Evolutionary conservation across 2,797 vertebrate genomes (phyloP).

Genomic region (Corythornis leucogaster): DNA sequence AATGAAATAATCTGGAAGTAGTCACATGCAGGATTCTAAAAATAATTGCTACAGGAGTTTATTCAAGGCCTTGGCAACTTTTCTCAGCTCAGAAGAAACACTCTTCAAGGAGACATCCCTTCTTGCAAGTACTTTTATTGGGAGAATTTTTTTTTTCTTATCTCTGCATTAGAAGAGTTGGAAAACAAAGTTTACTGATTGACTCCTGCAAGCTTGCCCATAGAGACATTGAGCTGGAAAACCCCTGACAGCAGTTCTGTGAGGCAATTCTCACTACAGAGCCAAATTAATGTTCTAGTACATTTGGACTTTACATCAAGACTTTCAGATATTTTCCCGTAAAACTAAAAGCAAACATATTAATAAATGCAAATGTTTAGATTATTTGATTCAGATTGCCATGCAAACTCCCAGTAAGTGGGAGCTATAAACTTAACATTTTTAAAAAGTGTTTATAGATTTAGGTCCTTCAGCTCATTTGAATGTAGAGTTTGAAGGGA

Average conservation of each 20-base stretch:
- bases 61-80: neutral
- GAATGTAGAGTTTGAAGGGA: neutral
- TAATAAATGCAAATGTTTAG: neutral
- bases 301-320: neutral
- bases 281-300: neutral
- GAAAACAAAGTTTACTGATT: neutral
- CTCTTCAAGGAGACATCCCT: neutral
- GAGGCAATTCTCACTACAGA: neutral
- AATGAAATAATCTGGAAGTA: neutral
- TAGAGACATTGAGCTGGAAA: neutral
- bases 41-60: neutral
- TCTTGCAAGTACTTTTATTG: neutral
- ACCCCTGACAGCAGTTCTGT: neutral
- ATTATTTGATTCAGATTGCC: neutral
- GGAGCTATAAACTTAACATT: neutral
- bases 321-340: neutral
- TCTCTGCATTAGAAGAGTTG: neutral
- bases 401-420: neutral
- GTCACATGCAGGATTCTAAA: neutral
- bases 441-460: neutral
- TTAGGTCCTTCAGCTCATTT: neutral
- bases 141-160: neutral
- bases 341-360: conserved; percentile 4
- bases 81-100: neutral
- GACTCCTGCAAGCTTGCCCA: neutral